phyloP scores from a whole-genome alignment of 2,113 vertebrate genomes.

The Silurus asotus region DNA sequence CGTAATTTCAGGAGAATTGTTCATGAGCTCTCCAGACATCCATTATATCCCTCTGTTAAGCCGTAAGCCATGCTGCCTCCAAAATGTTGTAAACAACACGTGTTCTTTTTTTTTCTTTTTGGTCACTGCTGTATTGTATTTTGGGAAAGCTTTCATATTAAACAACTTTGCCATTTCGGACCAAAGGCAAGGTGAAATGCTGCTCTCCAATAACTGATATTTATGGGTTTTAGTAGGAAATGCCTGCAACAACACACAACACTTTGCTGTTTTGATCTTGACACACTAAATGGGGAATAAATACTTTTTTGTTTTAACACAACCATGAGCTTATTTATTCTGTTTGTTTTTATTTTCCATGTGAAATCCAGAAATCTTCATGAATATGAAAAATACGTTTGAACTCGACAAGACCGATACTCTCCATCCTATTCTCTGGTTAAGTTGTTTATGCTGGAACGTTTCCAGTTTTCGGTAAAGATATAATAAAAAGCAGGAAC shows the following conservation, averaged over 20 bases:
- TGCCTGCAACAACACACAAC: neutral
- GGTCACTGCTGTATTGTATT: neutral
- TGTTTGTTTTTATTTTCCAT: neutral
- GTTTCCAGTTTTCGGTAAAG: neutral
- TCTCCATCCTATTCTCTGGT: neutral
- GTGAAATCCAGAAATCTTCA: neutral
- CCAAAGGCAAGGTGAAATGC: constrained; percentile 44
- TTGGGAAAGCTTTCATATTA: constrained; percentile 32
- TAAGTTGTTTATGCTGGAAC: neutral
- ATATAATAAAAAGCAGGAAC: neutral
- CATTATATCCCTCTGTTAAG: constrained; percentile 49
- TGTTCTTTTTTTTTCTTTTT: constrained; percentile 25
- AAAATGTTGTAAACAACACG: constrained; percentile 52
- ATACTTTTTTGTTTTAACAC: neutral
- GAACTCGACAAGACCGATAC: neutral
- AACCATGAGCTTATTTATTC: neutral
- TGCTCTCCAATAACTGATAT: constrained; percentile 36
- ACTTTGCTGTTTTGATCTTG: neutral
- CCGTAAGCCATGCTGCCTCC: constrained; percentile 29
- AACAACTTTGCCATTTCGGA: constrained; percentile 32
- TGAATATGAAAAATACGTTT: neutral
- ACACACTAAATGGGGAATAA: neutral
- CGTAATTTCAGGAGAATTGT: constrained; percentile 46
- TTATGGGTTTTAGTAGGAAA: constrained; percentile 32
- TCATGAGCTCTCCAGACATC: constrained; percentile 48